Evolutionary conservation across 1,140 invertebrate species (phyloP), one percentile per base, ranked within the genome.

Genomic region (Drosophila mojavensis): DNA sequence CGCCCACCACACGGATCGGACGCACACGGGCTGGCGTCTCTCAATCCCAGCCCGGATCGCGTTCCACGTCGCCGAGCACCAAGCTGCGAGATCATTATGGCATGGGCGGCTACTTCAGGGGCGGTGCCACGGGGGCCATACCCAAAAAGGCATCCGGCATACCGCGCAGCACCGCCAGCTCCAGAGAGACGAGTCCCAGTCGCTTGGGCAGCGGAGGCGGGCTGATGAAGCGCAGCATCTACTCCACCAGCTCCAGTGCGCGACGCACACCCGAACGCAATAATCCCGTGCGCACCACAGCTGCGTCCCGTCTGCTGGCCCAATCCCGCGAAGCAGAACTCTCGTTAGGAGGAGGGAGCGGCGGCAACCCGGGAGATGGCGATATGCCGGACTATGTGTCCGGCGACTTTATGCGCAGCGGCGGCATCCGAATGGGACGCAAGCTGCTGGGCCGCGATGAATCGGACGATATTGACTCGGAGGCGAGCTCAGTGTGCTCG

Each of bases 401-500:
- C 0, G 81, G 80, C 1, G 84, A 89, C 11, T 89, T 84, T 50
- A 71, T 89, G 81, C 80, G 85, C 15, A 68, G 75, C 7, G 81
- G 90, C 1, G 86, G 81, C 54, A 76, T 90, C 33, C 81, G 90
- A 5, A 85, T 91, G 26, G 89, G 89, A 6, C 78, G 91, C 13
- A 92, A 92, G 9, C 65, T 92, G 7, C 59, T 92, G 45, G 81
- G 81, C 51, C 93, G 95, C 0, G 96, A 97, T 85, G 96, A 97
- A 58, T 92, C 90, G 61, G 97, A 97, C 41, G 97, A 98, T 91
- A 97, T 97, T 39, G 97, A 98, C 91, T 98, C 97, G 51, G 98
- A 99, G 92, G 98, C 97, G 3, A 99, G 98, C 39, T 98, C 97
- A 91, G 95, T 98, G 51, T 98, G 97, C 92, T 98, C 98, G 0